Conservation (phyloP, 2,888 invertebrate genomes). For the Parochlus steinenii region DNA sequence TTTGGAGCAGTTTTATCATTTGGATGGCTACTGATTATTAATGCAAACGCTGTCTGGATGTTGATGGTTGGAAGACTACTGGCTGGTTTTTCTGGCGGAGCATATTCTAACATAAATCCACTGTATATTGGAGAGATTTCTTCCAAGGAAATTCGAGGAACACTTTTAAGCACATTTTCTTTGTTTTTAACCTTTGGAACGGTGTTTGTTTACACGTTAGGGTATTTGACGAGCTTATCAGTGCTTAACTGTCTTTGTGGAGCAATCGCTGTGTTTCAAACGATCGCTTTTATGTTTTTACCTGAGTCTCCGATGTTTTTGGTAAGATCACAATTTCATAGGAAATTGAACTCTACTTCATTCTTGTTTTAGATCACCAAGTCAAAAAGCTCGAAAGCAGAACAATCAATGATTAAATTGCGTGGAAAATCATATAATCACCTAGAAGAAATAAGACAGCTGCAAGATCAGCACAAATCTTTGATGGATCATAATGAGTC, state of each 20-base stretch:
- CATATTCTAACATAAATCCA: neutral
- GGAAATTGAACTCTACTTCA: no score
- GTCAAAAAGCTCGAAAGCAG: neutral
- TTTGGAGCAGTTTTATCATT: no score
- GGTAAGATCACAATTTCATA: no score
- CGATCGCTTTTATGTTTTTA: neutral
- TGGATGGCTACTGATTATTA: no score
- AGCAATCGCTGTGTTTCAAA: neutral
- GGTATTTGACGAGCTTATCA: neutral
- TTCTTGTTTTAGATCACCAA: no score
- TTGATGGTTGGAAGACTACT: conserved; percentile 5
- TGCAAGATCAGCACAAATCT: neutral
- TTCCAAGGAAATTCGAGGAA: conserved; percentile 9
- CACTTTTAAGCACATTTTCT: conserved; percentile 2
- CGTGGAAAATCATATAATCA: conserved; percentile 1
- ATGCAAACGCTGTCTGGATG: no score
- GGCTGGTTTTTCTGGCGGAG: conserved; percentile 1
- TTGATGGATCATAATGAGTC: no score
- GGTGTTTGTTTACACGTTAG: conserved; percentile 2
- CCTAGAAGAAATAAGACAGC: neutral
- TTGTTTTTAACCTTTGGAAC: neutral
- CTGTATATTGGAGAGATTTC: conserved; percentile 8
- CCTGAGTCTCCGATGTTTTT: conserved; percentile 6
- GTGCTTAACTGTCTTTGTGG: neutral
- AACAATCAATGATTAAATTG: conserved; percentile 3